Evolutionary conservation across 2,113 vertebrate species (phyloP), one percentile per base, ranked within the genome.

Genomic region (Campylomormyrus numenius): DNA sequence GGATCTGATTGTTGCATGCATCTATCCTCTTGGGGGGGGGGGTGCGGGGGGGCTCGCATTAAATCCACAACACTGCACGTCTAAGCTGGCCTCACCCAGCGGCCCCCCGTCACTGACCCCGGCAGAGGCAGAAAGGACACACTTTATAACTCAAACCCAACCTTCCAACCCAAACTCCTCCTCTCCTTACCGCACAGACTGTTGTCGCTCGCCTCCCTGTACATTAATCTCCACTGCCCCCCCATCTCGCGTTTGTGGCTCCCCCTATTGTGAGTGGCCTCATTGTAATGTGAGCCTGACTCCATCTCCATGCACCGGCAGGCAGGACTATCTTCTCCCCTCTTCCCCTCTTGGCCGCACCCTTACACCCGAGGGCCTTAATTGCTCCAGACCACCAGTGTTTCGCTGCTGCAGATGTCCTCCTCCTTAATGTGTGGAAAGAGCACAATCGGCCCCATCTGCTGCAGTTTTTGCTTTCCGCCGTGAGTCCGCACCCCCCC

Each of bases 361-460:
- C 35, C 88, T 92, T 90, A 84, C 91, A 91, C 96, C 96, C 58
- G 58, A 96, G 96, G 96, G 96, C 96, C 96, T 97, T 98, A 98
- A 98, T 98, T 98, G 97, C 97, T 96, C 96, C 95, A 96, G 96
- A 97, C 97, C 95, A 96, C 97, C 97, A 96, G 97, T 97, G 96
- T 95, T 95, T 97, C 95, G 96, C 96, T 96, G 96, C 96, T 98
- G 97, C 98, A 99, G 98, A 98, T 99, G 98, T 98, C 98, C 97
- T 90, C 52, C 93, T 96, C 96, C 96, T 97, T 98, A 97, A 98
- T 99, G 97, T 98, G 97, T 96, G 97, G 97, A 96, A 95, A 96
- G 96, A 97, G 96, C 97, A 99, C 98, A 99, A 99, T 99, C 96
- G 96, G 95, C 94, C 97, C 98, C 98, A 99, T 99, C 98, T 99